A percentile compares a stretch with the other conserved stretches of the same genome.
Evolutionary conservation across 1,140 invertebrate species (phyloP).

Genomic region (Linepithema humile): DNA sequence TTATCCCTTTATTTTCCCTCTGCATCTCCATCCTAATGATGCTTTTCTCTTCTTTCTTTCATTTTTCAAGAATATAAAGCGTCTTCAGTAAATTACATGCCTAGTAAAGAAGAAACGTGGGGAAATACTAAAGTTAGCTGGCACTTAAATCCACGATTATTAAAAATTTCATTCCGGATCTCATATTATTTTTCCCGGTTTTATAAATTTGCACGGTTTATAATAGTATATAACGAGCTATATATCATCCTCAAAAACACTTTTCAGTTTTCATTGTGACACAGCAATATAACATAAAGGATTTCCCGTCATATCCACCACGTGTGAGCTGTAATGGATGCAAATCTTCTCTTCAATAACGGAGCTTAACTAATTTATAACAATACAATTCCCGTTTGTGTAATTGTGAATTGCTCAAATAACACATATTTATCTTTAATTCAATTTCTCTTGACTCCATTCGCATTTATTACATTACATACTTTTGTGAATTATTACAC

Average conservation of each 20-base stretch:
- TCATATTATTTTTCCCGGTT: not conserved
- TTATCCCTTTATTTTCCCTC: not conserved
- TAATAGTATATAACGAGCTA: not conserved
- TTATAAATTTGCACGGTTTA: not conserved
- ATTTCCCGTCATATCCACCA: not conserved
- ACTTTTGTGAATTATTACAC: no score
- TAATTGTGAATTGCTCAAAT: not conserved
- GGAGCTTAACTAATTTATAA: not conserved
- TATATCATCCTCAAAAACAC: not conserved
- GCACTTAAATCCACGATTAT: slow-evolving; percentile 6
- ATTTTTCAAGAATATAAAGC: slow-evolving; percentile 16
- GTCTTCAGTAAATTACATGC: not conserved
- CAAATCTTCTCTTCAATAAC: not conserved
- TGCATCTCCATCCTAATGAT: not conserved
- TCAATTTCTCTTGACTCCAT: not conserved
- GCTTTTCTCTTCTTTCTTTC: not conserved
- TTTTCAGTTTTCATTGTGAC: not conserved
- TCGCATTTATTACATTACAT: not conserved
- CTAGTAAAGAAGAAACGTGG: slow-evolving; percentile 4
- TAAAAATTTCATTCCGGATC: slow-evolving; percentile 27
- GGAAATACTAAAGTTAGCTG: not conserved
- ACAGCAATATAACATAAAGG: not conserved
- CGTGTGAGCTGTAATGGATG: not conserved
- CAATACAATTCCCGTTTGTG: not conserved
- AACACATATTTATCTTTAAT: not conserved